Percentiles rank a stretch among this genome's conserved stretches.
These are phyloP conservation scores for Plecturocebus donacophilus DNA, from an alignment of 2,113 vertebrate genomes.

Conservation along the genomic window DNA sequence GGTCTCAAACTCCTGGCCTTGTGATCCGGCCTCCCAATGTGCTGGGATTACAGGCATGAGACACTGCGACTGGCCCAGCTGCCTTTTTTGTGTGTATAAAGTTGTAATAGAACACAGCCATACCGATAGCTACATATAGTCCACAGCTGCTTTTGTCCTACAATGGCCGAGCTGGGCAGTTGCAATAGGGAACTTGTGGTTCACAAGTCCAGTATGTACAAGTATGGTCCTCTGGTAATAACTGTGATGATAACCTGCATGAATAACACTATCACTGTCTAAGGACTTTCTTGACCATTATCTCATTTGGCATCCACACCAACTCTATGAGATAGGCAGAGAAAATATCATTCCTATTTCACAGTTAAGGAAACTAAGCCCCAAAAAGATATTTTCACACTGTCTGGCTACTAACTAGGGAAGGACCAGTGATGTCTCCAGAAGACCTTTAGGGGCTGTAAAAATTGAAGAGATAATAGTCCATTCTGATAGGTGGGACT, in stretches of 20 bases:
- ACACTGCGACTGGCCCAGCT: not conserved
- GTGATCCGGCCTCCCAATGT: too few species aligned
- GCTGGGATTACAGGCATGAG: too few species aligned
- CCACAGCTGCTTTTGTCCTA: not conserved
- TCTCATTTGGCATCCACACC: not conserved
- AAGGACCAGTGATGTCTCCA: not conserved
- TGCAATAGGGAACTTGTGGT: not conserved
- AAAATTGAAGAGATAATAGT: not conserved
- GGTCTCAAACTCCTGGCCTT: too few species aligned
- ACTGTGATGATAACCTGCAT: not conserved
- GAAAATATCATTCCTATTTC: not conserved
- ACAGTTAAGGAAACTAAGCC: not conserved
- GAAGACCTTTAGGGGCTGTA: not conserved
- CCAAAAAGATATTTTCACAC: not conserved
- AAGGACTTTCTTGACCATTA: constrained; percentile 9
- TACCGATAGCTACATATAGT: not conserved
- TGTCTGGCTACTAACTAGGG: not conserved
- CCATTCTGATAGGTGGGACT: not conserved
- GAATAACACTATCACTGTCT: not conserved
- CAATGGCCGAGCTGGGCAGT: not conserved
- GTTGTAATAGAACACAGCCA: not conserved
- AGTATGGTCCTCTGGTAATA: not conserved
- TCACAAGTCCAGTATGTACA: not conserved
- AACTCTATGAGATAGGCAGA: not conserved
- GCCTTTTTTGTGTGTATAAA: not conserved